Conservation (phyloP, 2,797 vertebrate genomes). For the Molossus molossus region DNA sequence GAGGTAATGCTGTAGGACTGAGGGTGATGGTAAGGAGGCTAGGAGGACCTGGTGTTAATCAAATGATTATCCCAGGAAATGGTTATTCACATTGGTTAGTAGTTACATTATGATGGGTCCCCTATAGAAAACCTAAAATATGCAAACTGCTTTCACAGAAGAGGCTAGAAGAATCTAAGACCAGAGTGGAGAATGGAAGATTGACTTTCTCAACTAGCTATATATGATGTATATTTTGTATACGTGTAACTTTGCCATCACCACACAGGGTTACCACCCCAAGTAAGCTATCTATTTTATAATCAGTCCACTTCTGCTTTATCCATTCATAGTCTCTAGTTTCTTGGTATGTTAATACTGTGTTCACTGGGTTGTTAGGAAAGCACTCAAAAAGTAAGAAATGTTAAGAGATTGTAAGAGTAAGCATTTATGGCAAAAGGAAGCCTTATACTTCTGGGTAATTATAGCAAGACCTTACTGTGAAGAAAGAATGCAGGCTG, state of each 20-base stretch:
- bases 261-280: not conserved
- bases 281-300: not conserved
- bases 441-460: not conserved
- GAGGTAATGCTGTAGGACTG: not conserved
- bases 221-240: not conserved
- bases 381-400: not conserved
- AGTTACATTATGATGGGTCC: not conserved
- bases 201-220: not conserved
- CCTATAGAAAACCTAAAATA: not conserved
- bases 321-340: not conserved
- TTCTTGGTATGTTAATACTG: not conserved
- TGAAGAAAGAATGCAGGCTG: slow-evolving; percentile 1
- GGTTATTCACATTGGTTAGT: not conserved
- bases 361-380: slow-evolving; percentile 38
- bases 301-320: not conserved
- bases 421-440: not conserved
- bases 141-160: not conserved
- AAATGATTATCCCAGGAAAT: not conserved
- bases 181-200: not conserved
- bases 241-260: not conserved
- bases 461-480: not conserved
- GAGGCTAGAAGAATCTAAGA: not conserved
- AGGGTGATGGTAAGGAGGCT: not conserved
- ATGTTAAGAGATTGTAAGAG: not conserved
- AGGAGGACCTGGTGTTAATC: not conserved